Evolutionary conservation across 2,113 vertebrate genomes (phyloP).

Genomic region (Nycticryphes semicollaris): DNA sequence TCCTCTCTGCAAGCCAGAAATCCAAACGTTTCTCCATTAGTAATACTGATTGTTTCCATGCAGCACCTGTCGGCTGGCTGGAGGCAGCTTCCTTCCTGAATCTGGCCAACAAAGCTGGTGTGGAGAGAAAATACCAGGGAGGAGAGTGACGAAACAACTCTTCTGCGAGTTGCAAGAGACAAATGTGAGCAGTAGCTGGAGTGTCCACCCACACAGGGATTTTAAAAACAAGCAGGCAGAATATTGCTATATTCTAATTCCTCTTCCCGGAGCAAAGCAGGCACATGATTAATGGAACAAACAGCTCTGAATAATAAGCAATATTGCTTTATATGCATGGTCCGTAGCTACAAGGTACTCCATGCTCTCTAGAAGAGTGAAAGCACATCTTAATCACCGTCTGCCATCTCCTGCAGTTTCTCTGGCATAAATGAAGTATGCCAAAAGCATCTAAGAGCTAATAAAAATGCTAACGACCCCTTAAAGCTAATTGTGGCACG

Average conservation of each 20-base stretch:
- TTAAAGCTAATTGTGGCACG: background rate
- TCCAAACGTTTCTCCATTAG: background rate
- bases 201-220: background rate
- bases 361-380: background rate
- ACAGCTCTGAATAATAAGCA: background rate
- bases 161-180: background rate
- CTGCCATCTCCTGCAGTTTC: background rate
- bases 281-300: background rate
- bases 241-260: background rate
- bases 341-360: background rate
- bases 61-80: background rate
- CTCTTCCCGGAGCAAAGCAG: background rate
- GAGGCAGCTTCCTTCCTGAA: background rate
- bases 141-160: background rate
- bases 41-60: background rate
- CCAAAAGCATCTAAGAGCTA: background rate
- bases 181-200: background rate
- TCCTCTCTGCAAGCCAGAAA: background rate
- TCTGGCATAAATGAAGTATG: background rate
- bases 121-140: background rate
- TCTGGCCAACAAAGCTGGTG: background rate
- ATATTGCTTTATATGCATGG: background rate
- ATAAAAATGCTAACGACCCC: background rate
- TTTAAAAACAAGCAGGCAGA: conserved; percentile 29
- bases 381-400: background rate